phyloP scores from a whole-genome alignment of 2,888 invertebrate species.

The Eupeodes latifasciatus region DNA sequence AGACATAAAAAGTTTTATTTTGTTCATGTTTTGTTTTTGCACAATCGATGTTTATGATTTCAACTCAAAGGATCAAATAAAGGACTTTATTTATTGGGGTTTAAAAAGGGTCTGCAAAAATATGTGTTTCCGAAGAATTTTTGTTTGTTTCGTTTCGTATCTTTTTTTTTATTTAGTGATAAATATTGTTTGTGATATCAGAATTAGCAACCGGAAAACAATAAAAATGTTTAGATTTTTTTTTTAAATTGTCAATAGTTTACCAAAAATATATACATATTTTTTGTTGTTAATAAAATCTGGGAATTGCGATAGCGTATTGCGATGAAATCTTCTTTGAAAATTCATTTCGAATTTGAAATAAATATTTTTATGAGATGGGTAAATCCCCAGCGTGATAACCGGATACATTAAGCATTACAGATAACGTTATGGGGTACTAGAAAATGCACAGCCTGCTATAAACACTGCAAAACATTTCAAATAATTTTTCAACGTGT shows the following conservation, averaged over 20 bases:
- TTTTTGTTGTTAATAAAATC: not conserved
- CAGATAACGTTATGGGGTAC: too few species aligned
- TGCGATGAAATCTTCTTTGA: not conserved
- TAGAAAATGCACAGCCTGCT: too few species aligned
- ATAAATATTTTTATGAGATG: constrained; percentile 13
- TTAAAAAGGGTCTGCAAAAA: constrained; percentile 24
- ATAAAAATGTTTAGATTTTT: constrained; percentile 25
- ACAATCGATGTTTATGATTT: constrained; percentile 64
- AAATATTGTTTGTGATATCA: constrained; percentile 19
- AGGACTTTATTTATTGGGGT: constrained; percentile 55
- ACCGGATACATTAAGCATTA: too few species aligned
- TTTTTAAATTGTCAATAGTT: constrained; percentile 12
- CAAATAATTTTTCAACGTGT: too few species aligned
- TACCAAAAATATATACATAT: not conserved
- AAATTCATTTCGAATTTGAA: not conserved
- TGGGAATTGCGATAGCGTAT: not conserved
- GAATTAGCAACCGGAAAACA: constrained; percentile 39
- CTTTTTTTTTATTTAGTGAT: not conserved
- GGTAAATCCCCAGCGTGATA: too few species aligned
- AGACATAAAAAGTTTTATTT: constrained; percentile 52
- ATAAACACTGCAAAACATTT: too few species aligned
- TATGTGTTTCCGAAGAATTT: constrained; percentile 20
- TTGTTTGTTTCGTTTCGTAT: not conserved
- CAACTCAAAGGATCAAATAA: constrained; percentile 25
- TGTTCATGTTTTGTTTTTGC: not conserved